phyloP scores from a whole-genome alignment of 2,113 vertebrate species.

The Lycocorax pyrrhopterus region DNA sequence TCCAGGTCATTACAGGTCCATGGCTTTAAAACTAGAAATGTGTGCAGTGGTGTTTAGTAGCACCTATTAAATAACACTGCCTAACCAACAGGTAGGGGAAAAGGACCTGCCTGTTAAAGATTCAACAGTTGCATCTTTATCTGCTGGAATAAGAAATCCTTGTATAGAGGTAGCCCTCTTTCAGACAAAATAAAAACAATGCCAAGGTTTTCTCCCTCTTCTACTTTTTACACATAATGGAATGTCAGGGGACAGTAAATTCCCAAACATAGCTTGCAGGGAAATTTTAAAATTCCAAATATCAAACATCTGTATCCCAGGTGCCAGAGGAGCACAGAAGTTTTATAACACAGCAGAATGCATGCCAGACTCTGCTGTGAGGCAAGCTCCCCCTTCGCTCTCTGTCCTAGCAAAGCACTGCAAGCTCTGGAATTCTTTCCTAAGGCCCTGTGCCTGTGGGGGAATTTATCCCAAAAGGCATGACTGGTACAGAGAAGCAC shows the following conservation, averaged over 20 bases:
- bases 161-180: neutral
- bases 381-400: neutral
- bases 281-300: neutral
- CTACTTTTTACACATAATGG: neutral
- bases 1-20: neutral
- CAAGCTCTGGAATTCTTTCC: neutral
- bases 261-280: neutral
- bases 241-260: neutral
- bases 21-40: neutral
- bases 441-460: neutral
- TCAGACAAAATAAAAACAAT: neutral
- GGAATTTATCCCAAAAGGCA: slow-evolving; percentile 5
- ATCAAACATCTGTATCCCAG: neutral
- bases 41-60: neutral
- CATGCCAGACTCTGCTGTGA: neutral
- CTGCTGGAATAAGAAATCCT: neutral
- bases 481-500: neutral
- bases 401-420: neutral
- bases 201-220: neutral
- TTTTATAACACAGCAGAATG: neutral
- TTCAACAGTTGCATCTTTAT: neutral
- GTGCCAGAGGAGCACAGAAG: neutral
- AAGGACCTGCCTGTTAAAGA: neutral
- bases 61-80: slow-evolving; percentile 27
- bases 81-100: neutral